phyloP scores from a whole-genome alignment of 2,113 vertebrate species.

The Salvator merianae region DNA sequence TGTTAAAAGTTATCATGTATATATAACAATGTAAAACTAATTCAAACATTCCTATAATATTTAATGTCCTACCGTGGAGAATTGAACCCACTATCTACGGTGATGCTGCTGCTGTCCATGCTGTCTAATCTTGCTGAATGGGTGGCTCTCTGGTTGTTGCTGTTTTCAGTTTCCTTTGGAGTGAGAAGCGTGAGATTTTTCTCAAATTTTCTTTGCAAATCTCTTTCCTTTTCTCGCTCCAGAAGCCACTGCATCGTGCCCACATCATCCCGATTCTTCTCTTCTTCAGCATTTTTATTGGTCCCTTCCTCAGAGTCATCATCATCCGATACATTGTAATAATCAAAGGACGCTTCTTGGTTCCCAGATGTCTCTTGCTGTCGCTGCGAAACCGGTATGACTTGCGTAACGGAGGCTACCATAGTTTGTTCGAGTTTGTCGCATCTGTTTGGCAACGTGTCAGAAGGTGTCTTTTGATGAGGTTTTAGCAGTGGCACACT shows the following conservation, averaged over 20 bases:
- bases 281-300: constrained; percentile 81
- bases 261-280: constrained; percentile 84
- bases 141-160: constrained; percentile 91
- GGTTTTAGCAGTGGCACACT: constrained; percentile 86
- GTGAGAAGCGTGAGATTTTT: constrained; percentile 94
- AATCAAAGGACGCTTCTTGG: constrained; percentile 92
- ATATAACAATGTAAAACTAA: neutral
- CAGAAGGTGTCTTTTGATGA: constrained; percentile 81
- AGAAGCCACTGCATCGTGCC: constrained; percentile 98
- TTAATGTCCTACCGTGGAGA: constrained; percentile 92
- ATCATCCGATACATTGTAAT: constrained; percentile 96
- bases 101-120: constrained; percentile 99
- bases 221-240: constrained; percentile 93
- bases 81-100: constrained; percentile 99
- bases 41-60: constrained; percentile 38
- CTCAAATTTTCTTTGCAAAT: constrained; percentile 96
- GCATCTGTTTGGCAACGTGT: constrained; percentile 82
- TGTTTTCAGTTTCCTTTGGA: constrained; percentile 89
- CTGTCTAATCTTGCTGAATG: constrained; percentile 96
- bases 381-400: constrained; percentile 80
- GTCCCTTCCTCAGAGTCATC: constrained; percentile 91
- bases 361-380: constrained; percentile 82
- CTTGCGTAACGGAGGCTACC: constrained; percentile 79
- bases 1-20: constrained; percentile 47
- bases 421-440: constrained; percentile 88